These are phyloP conservation scores for Pangasius larnaudii DNA, from an alignment of 2,797 vertebrate species.

Conservation along the genomic window DNA sequence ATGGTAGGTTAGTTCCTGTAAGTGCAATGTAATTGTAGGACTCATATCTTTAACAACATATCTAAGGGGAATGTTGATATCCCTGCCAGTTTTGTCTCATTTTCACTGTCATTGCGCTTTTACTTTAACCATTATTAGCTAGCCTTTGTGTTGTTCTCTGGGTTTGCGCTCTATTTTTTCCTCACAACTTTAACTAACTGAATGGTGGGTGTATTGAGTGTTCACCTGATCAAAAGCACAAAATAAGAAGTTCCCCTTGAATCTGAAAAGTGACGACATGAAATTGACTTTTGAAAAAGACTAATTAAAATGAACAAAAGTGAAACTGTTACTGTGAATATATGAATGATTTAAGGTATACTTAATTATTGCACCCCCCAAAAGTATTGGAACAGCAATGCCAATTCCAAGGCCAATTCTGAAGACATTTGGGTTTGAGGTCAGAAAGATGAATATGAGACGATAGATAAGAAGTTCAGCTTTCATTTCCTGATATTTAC, in stretches of 20 bases:
- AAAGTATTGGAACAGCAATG: not conserved
- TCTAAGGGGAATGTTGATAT: not conserved
- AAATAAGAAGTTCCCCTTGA: not conserved
- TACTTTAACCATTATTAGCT: not conserved
- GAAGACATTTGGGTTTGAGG: not conserved
- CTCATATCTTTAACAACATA: not conserved
- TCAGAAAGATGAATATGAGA: not conserved
- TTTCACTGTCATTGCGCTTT: not conserved
- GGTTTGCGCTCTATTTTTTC: not conserved
- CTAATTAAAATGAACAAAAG: not conserved
- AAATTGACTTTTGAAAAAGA: not conserved
- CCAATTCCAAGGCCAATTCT: not conserved
- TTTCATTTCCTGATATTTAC: not conserved
- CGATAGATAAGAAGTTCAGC: not conserved
- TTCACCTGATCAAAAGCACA: not conserved
- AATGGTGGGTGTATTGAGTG: not conserved
- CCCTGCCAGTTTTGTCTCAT: not conserved
- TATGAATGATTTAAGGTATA: not conserved
- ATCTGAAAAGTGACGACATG: not conserved
- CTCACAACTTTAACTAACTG: not conserved
- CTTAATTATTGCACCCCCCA: too few species aligned
- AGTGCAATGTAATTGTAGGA: not conserved
- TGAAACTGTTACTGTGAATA: not conserved
- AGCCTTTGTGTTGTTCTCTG: not conserved
- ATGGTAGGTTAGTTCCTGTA: not conserved